Base-by-base conservation (phyloP, 2,888 invertebrate species). In the Watsonalla binaria region DNA sequence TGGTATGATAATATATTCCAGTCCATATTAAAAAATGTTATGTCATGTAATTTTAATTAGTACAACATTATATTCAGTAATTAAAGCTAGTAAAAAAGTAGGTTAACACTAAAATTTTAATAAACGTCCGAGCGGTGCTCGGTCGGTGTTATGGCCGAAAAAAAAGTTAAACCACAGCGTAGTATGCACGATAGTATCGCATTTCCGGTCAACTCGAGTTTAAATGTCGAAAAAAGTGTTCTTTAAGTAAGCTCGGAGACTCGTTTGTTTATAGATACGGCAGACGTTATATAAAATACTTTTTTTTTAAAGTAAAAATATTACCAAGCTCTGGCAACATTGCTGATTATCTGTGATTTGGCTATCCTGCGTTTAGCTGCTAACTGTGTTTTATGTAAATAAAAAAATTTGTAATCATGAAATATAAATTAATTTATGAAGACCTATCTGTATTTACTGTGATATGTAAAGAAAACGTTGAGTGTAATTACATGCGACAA, bases 181-280 rank as follows among this genome's bases (percentile, higher is more conserved):
- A 67, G 71, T 74, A 76, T 74, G 75, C 79, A 76, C 76, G 88
- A 88, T 89, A 75, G 76, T 82, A 89, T 89, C 87, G 74, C 82
- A 76, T 84, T 84, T 89, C 88, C 88, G 88, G 85, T 81, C 80
- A 78, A 76, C 71, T 70, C 70, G 62, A 70, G 76, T 76, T 79
- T 75, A 75, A 76, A 76, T 74, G 76, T 72, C 76, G 80, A 83
- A 85, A 81, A 86, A 78, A 74, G 70, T 76, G 79, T 77, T 78
- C 76, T 77, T 79, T 75, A 73, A 77, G 74, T 72, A 70, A 65
- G 63, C 56, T 57, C 78, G 78, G 58, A 79, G 84, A 85, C 67
- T 74, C 80, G 55, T 50, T 51, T 33, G 42, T 42, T 9, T 58
- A 11, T 42, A 76, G 74, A 75, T 58, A 60, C 56, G 66, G 57